Evolutionary conservation across 2,113 vertebrate species (phyloP).

Genomic region (Ophiodon elongatus): DNA sequence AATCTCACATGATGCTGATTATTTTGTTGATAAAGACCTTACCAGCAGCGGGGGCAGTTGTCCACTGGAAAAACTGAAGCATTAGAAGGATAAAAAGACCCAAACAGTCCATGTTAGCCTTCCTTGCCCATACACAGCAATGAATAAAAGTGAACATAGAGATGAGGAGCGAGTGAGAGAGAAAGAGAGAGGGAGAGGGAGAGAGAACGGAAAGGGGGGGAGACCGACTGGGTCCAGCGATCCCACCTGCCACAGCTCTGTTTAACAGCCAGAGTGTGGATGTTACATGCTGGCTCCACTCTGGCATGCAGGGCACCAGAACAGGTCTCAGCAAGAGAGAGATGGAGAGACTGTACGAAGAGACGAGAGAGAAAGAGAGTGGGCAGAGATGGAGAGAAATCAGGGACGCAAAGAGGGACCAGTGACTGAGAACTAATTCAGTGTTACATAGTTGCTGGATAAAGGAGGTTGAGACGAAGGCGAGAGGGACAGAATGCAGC

Average conservation of each 20-base stretch:
- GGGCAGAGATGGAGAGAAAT: slow-evolving; percentile 3
- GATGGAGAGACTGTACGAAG: slow-evolving; percentile 22
- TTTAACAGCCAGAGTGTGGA: slow-evolving; percentile 33
- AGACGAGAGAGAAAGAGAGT: not conserved
- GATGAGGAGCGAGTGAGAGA: slow-evolving; percentile 58
- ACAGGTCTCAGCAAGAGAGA: slow-evolving; percentile 19
- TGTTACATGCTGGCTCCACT: slow-evolving; percentile 28
- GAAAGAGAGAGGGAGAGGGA: slow-evolving; percentile 21
- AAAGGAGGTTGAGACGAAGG: slow-evolving; percentile 4
- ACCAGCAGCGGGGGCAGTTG: slow-evolving; percentile 63
- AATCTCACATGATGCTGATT: slow-evolving; percentile 36
- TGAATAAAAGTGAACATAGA: slow-evolving; percentile 60
- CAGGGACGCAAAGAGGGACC: not conserved
- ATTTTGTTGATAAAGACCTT: slow-evolving; percentile 61
- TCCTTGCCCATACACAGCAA: slow-evolving; percentile 69
- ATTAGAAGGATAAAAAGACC: slow-evolving; percentile 66
- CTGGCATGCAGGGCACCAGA: slow-evolving; percentile 16
- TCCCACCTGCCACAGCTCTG: slow-evolving; percentile 65
- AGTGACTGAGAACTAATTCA: slow-evolving; percentile 52
- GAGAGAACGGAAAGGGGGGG: slow-evolving; percentile 11
- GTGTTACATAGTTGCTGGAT: slow-evolving; percentile 31
- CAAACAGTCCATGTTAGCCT: slow-evolving; percentile 77
- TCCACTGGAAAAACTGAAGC: slow-evolving; percentile 62
- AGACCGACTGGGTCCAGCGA: slow-evolving; percentile 33
- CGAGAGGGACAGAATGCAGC: not conserved